phyloP scores from a whole-genome alignment of 2,113 vertebrate species.

The Onychostruthus taczanowskii region DNA sequence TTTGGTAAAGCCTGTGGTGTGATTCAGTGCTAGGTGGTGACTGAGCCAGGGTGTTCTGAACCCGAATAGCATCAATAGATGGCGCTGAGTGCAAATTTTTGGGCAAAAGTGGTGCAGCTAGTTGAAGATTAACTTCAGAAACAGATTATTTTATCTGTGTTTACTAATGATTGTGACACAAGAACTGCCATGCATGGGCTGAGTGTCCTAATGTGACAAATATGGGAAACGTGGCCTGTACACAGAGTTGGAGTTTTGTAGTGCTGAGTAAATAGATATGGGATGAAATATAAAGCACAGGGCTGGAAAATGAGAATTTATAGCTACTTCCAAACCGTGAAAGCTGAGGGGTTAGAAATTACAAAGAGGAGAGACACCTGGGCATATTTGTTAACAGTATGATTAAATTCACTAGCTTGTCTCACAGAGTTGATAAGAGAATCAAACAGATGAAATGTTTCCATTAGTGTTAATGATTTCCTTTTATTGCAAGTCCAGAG shows the following conservation, averaged over 20 bases:
- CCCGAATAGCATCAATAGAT: background rate
- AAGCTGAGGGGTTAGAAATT: background rate
- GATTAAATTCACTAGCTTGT: background rate
- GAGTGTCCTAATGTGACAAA: background rate
- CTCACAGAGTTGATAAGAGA: background rate
- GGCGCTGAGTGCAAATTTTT: constrained; percentile 42
- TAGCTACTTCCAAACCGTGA: background rate
- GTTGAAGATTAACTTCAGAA: background rate
- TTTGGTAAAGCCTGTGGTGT: background rate
- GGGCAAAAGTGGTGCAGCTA: background rate
- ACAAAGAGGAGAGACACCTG: background rate
- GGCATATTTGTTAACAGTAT: background rate
- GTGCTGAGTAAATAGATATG: background rate
- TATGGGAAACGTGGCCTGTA: background rate
- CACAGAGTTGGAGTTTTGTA: background rate
- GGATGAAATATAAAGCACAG: background rate
- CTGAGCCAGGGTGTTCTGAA: background rate
- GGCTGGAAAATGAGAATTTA: background rate
- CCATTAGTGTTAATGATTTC: background rate
- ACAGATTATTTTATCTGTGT: background rate
- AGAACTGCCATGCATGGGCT: background rate
- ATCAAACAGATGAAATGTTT: background rate
- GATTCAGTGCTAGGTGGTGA: background rate
- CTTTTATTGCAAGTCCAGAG: background rate
- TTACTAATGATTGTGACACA: background rate